Evolutionary conservation across 2,113 vertebrate genomes (phyloP), one percentile per base, ranked within the genome.

Genomic region (Lophochroa leadbeateri): DNA sequence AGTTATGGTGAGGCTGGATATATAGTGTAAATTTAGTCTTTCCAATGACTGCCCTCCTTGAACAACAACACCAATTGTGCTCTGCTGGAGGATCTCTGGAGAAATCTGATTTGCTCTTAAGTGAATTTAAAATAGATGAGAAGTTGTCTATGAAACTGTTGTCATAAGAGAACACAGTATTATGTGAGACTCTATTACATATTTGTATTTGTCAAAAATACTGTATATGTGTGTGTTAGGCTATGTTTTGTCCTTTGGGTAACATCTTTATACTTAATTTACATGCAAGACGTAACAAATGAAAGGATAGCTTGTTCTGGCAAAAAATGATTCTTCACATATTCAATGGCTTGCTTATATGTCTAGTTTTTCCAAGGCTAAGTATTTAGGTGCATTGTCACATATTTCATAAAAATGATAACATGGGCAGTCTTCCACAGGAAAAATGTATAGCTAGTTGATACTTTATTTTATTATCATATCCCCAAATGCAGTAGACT

Each of bases 231-330:
- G 5, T 77, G 35, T 69, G 28, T 60, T 83, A 58, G 70, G n/a
- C 65, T 80, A 6, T 65, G 43, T 81, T 82, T 79, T 94, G 79
- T 84, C 79, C 82, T 94, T 77, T 95, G 92, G 88, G 92, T 96
- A 86, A 64, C 68, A 83, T 92, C 71, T 90, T 82, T 80, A 7
- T 79, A 27, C 37, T 90, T 94, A 78, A 92, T 94, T 94, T 96
- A 64, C 39, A 64, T 88, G 33, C 68, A 86, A 88, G 82, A 90
- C 72, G 74, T 75, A 92, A 95, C 63, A 95, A 94, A 96, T 63
- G 35, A 53, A 92, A 81, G 18, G 11, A 50, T 88, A 80, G 43
- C 68, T 92, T 81, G 39, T 83, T 93, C 64, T 77, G 88, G 93
- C 93, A 96, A 79, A 86, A 82, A 31, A 72, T 55, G 39, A 3